Evolutionary conservation across 2,888 invertebrate genomes (phyloP), one percentile per base, ranked within the genome.

Genomic region (Philopedon plagiatum): DNA sequence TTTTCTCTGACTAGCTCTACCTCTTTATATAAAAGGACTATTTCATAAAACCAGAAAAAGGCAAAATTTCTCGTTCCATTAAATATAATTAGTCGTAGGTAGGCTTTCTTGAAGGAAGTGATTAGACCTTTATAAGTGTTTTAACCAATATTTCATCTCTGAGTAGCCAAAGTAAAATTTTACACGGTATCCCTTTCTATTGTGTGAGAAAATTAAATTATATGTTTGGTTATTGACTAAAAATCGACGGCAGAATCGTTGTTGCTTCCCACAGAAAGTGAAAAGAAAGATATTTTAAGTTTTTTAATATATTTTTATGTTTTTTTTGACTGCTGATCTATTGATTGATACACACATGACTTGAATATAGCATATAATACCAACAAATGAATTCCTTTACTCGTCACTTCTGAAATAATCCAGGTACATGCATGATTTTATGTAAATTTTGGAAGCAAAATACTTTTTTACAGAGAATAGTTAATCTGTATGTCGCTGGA

Each of bases 121-220:
- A 71, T 71, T 60, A 71, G 71, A 61, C 71, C 71, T 65, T 71
- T 71, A 65, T 71, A 71, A 71, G 65, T 64, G 64, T 71, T 71
- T 71, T 71, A 65, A 58, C 65, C 65, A 32, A 71, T 65, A 65
- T 61, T 61, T 71, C 61, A 65, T 65, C 54, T 54, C 29, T 71
- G 65, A 65, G 71, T 71, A 65, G 71, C 71, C 60, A 11, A 41
- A 54, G 41, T 21, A 18, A 26, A 46, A 71, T 71, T 71, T 65
- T 39, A n/a, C 65, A 71, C 71, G 71, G 65, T 65, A 71, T 71
- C 71, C 60, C 54, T 70, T 65, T 71, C 64, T 65, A 60, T 71
- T 65, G 65, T 71, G 51, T 29, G 32, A 58, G 71, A 60, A 71
- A 71, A 71, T 71, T 65, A 65, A 71, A 65, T 71, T 71, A 71